These are phyloP conservation scores for Phataginus tricuspis DNA, from an alignment of 2,797 vertebrate genomes.

Conservation along the genomic window DNA sequence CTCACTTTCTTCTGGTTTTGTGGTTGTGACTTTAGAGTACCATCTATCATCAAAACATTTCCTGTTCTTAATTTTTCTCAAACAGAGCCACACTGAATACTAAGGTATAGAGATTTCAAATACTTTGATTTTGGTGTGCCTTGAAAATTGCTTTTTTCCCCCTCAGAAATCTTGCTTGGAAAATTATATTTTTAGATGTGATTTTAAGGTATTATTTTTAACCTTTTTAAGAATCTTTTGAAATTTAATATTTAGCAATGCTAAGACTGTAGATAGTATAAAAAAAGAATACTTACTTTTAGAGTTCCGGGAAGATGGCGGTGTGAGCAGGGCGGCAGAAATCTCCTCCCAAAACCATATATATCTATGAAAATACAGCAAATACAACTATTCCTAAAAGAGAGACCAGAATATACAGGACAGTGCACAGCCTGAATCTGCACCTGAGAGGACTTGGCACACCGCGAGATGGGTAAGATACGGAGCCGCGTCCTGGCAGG, in stretches of 20 bases:
- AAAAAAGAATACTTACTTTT: not conserved
- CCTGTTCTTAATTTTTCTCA: slow-evolving; percentile 40
- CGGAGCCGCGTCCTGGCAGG: no score
- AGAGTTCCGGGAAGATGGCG: no score
- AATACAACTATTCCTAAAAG: no score
- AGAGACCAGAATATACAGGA: no score
- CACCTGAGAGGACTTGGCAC: no score
- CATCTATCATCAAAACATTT: slow-evolving; percentile 27
- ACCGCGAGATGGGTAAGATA: no score
- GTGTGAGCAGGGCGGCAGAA: no score
- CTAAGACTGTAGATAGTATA: not conserved
- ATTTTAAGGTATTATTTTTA: not conserved
- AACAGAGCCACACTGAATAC: not conserved
- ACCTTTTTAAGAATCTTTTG: slow-evolving; percentile 19
- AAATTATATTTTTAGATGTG: slow-evolving; percentile 7
- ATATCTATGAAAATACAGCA: no score
- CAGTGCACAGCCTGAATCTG: no score
- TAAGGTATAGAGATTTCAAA: slow-evolving; percentile 10
- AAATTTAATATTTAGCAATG: slow-evolving; percentile 3
- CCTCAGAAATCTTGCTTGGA: not conserved
- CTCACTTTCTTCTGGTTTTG: slow-evolving; percentile 38
- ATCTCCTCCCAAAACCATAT: no score
- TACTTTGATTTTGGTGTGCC: slow-evolving; percentile 10
- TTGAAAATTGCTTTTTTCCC: not conserved
- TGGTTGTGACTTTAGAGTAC: slow-evolving; percentile 36